Conservation (phyloP, 2,113 vertebrate species). For the Hypanus sabinus region DNA sequence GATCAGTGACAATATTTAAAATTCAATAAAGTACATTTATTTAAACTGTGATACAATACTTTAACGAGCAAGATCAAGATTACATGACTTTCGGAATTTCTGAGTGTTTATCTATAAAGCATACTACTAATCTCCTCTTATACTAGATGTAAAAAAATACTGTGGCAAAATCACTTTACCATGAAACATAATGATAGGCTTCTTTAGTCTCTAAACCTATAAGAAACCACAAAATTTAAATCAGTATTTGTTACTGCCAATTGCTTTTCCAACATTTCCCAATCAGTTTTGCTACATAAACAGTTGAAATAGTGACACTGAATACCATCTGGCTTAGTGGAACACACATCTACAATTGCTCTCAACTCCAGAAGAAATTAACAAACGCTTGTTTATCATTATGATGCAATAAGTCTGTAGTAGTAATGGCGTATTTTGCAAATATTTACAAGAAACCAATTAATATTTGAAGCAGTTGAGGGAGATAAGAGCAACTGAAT, state of each 20-base stretch:
- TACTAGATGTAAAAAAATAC: too few species aligned
- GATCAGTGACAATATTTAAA: not conserved
- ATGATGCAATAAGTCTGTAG: not conserved
- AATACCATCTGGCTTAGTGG: not conserved
- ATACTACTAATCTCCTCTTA: too few species aligned
- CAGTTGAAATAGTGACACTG: not conserved
- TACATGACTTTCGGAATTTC: too few species aligned
- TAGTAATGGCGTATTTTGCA: not conserved
- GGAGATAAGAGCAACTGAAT: not conserved
- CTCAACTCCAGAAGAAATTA: not conserved
- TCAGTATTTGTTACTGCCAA: too few species aligned
- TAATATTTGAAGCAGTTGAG: not conserved
- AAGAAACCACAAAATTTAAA: too few species aligned
- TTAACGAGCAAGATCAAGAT: too few species aligned
- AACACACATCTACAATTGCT: not conserved
- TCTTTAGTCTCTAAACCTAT: too few species aligned
- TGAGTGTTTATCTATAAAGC: too few species aligned
- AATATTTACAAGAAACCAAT: not conserved
- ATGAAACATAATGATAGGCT: too few species aligned
- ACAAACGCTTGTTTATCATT: not conserved
- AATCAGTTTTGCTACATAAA: not conserved
- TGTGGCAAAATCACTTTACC: too few species aligned
- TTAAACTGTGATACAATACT: not conserved
- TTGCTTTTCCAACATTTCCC: too few species aligned
- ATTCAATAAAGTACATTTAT: not conserved